These are phyloP conservation scores for Abramis brama DNA, from an alignment of 2,113 vertebrate species.

Conservation along the genomic window DNA sequence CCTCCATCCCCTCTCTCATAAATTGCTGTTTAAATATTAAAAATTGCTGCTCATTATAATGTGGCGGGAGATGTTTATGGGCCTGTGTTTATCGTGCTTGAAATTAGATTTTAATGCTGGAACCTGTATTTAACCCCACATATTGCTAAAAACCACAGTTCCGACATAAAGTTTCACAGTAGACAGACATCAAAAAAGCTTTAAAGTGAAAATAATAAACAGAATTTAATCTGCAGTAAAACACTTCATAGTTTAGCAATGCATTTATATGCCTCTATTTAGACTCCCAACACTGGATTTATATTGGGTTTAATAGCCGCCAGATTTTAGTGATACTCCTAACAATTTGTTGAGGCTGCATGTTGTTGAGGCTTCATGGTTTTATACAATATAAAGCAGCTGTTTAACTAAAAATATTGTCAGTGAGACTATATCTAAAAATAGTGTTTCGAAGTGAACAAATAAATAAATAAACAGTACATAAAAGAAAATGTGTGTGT, in stretches of 20 bases:
- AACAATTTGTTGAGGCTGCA: neutral
- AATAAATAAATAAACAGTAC: neutral
- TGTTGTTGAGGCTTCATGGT: neutral
- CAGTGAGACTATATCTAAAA: neutral
- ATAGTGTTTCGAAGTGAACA: neutral
- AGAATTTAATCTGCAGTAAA: constrained; percentile 5
- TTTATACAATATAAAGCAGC: neutral
- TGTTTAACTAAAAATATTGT: neutral
- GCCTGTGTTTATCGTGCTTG: constrained; percentile 30
- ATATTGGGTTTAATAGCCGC: neutral
- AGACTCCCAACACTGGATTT: neutral
- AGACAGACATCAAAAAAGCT: constrained; percentile 9
- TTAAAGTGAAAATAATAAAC: constrained; percentile 3
- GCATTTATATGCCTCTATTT: neutral
- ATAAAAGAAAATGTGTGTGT: neutral
- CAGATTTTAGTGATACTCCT: neutral
- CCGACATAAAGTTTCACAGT: neutral
- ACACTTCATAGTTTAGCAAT: neutral
- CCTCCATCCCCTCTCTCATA: neutral
- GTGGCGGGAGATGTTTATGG: constrained; percentile 16
- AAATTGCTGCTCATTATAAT: neutral
- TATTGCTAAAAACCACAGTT: neutral
- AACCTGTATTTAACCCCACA: neutral
- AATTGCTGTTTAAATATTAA: neutral
- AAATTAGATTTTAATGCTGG: constrained; percentile 16